Percentiles rank a stretch among this genome's conserved stretches.
phyloP scores from a whole-genome alignment of 2,113 vertebrate species.

The Macaca mulatta region DNA sequence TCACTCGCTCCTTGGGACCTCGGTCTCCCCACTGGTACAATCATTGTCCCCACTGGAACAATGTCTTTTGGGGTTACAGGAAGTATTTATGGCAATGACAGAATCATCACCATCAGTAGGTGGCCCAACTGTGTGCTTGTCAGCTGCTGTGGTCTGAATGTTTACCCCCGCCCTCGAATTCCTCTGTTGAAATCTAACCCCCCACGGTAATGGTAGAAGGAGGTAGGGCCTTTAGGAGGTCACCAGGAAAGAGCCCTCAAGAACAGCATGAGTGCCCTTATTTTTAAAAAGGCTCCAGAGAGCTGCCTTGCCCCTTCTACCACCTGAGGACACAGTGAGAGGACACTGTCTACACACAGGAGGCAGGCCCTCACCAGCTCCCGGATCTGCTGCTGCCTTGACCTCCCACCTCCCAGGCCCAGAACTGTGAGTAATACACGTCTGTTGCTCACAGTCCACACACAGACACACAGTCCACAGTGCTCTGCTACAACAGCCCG shows the following conservation, averaged over 20 bases:
- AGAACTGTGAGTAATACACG: too few relatives aligned
- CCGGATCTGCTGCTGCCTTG: background rate
- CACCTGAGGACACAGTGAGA: background rate
- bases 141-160: too few relatives aligned
- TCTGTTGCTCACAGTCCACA: too few relatives aligned
- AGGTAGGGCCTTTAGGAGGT: background rate
- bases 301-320: background rate
- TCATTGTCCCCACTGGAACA: accelerated
- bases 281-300: background rate
- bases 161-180: too few relatives aligned
- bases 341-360: background rate
- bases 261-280: background rate
- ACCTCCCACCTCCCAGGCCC: background rate
- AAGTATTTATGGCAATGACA: accelerated
- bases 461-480: too few relatives aligned
- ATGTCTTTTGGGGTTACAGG: background rate
- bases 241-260: background rate
- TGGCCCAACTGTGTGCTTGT: too few relatives aligned
- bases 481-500: background rate
- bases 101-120: accelerated
- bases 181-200: background rate
- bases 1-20: accelerated
- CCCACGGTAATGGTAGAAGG: background rate
- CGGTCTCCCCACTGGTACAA: background rate
- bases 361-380: background rate